phyloP scores from a whole-genome alignment of 2,113 vertebrate species.

The Camelus bactrianus region DNA sequence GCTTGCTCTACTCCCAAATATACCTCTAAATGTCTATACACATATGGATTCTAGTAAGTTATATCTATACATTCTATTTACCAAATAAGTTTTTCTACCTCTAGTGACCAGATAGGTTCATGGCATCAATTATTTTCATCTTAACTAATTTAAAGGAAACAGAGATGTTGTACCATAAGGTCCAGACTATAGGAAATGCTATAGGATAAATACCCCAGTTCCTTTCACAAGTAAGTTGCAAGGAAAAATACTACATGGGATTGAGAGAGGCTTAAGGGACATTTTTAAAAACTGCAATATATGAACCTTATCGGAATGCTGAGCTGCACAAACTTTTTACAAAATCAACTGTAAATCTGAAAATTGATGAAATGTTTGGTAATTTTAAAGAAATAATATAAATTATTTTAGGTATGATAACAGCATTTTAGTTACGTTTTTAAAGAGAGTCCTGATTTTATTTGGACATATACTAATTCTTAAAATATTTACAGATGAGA shows the following conservation, averaged over 20 bases:
- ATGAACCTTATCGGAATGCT: background rate
- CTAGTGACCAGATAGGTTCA: background rate
- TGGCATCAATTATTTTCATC: constrained; percentile 11
- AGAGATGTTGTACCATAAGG: background rate
- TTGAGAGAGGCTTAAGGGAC: background rate
- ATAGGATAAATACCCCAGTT: constrained; percentile 5
- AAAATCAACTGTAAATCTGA: background rate
- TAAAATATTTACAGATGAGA: constrained; percentile 24
- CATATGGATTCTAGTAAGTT: background rate
- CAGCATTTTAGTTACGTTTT: background rate
- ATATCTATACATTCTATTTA: background rate
- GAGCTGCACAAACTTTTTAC: background rate
- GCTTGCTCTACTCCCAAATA: background rate
- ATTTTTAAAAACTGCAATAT: background rate
- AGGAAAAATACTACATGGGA: background rate
- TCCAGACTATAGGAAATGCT: constrained; percentile 4
- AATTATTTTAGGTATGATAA: background rate
- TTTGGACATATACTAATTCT: background rate
- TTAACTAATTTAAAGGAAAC: constrained; percentile 33
- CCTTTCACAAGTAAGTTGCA: constrained; percentile 12
- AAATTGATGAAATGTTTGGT: background rate
- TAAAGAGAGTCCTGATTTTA: constrained; percentile 5
- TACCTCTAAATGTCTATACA: background rate
- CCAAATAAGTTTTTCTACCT: background rate
- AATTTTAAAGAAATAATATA: constrained; percentile 29